Conservation (phyloP, 2,888 invertebrate species). For the Gymnoscelis rufifasciata region DNA sequence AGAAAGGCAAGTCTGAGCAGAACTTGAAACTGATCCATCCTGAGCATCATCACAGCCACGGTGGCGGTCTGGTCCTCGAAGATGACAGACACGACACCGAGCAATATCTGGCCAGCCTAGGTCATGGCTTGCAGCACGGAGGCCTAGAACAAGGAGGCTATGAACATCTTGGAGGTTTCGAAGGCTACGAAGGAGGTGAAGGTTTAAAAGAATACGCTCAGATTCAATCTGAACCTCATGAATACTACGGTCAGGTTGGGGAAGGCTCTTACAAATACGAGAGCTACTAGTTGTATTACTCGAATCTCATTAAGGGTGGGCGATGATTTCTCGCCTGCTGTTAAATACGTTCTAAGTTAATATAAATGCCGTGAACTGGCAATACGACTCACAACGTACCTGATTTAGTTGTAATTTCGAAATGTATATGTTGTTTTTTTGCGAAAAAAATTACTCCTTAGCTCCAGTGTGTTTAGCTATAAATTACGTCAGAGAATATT, state of each 20-base stretch:
- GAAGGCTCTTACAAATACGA: slow-evolving; percentile 62
- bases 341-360: too few species aligned
- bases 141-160: slow-evolving; percentile 45
- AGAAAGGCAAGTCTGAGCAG: slow-evolving; percentile 81
- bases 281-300: slow-evolving; percentile 52
- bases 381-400: slow-evolving; percentile 56
- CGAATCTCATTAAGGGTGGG: slow-evolving; percentile 37
- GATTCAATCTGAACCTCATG: slow-evolving; percentile 51
- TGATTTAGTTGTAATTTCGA: slow-evolving; percentile 57
- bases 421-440: slow-evolving; percentile 30
- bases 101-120: slow-evolving; percentile 47
- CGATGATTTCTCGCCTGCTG: slow-evolving; percentile 9
- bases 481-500: too few species aligned
- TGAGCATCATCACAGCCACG: slow-evolving; percentile 78
- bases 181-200: slow-evolving; percentile 57
- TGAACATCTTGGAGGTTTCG: slow-evolving; percentile 41
- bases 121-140: slow-evolving; percentile 46
- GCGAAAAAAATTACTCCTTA: too few species aligned
- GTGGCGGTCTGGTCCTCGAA: slow-evolving; percentile 80
- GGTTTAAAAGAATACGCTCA: slow-evolving; percentile 62
- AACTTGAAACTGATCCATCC: slow-evolving; percentile 81
- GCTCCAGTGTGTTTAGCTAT: too few species aligned
- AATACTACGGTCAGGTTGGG: slow-evolving; percentile 52
- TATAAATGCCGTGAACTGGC: not conserved
- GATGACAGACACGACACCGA: slow-evolving; percentile 73